Percentiles rank a stretch among this genome's conserved stretches.
Evolutionary conservation across 2,797 vertebrate species (phyloP).

Genomic region (Platalea minor): DNA sequence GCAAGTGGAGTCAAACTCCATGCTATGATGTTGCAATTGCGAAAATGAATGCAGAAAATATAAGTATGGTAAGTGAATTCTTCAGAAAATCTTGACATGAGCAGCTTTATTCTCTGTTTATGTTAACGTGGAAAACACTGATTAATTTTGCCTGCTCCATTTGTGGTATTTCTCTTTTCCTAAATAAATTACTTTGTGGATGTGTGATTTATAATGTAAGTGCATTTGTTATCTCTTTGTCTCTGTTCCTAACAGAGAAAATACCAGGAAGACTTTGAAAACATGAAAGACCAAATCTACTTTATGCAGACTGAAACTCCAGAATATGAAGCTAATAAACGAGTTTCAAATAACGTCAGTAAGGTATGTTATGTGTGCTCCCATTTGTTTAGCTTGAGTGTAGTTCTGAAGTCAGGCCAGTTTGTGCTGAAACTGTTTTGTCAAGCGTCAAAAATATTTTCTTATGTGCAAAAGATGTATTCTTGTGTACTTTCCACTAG

Average conservation of each 20-base stretch:
- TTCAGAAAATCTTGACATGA: not conserved
- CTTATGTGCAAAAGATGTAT: not conserved
- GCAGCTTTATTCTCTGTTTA: not conserved
- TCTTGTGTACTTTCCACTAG: not conserved
- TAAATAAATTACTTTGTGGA: not conserved
- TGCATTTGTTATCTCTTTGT: not conserved
- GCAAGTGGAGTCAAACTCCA: constrained; percentile 96
- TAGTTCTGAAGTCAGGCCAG: not conserved
- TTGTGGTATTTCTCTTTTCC: not conserved
- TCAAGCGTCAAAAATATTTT: not conserved
- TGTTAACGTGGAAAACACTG: not conserved
- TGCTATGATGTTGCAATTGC: constrained; percentile 92
- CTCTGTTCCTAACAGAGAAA: constrained; percentile 81
- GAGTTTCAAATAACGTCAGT: constrained; percentile 83
- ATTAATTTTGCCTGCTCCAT: not conserved
- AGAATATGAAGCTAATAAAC: constrained; percentile 87
- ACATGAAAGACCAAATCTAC: constrained; percentile 93
- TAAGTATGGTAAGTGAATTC: constrained; percentile 84
- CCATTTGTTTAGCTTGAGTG: not conserved
- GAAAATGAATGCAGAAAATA: constrained; percentile 90
- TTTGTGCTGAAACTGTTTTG: not conserved
- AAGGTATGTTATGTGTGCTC: constrained; percentile 74
- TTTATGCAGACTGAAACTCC: constrained; percentile 98
- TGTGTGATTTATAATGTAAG: not conserved
- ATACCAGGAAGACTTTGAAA: constrained; percentile 89